phyloP scores from a whole-genome alignment of 2,797 vertebrate species.

The Chelonia mydas region DNA sequence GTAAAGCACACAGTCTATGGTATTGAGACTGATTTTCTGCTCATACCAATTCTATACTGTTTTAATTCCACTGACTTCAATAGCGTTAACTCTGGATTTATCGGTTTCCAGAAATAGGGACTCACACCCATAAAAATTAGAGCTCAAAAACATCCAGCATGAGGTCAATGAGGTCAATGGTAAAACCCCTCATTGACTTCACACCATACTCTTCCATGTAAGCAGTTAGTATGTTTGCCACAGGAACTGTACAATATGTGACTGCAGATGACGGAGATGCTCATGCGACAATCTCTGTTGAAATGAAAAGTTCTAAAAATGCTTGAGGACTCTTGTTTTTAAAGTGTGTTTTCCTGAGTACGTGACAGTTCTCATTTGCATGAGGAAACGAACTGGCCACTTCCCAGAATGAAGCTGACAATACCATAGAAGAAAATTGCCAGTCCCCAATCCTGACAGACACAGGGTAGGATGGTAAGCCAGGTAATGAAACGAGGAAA shows the following conservation, averaged over 20 bases:
- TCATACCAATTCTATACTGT: not conserved
- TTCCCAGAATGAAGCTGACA: not conserved
- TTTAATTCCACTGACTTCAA: constrained; percentile 20
- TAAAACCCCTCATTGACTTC: not conserved
- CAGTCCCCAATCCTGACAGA: not conserved
- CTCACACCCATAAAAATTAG: not conserved
- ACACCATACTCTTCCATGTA: not conserved
- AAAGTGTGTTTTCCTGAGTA: not conserved
- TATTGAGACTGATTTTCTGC: not conserved
- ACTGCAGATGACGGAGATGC: not conserved
- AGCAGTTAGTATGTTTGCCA: not conserved
- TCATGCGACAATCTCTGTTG: not conserved
- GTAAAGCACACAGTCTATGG: not conserved
- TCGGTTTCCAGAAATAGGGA: not conserved
- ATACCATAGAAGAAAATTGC: not conserved
- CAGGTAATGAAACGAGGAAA: not conserved
- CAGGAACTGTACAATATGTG: not conserved
- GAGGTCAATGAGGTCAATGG: not conserved
- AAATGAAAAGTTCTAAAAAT: not conserved
- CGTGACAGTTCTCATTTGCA: not conserved
- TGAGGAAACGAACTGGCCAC: not conserved
- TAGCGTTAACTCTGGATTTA: not conserved
- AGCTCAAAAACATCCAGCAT: not conserved
- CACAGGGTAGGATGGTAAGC: not conserved
- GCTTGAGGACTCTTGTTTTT: not conserved